Evolutionary conservation across 1,140 invertebrate genomes (phyloP), one percentile per base, ranked within the genome.

Genomic region (Glomeris maerens): DNA sequence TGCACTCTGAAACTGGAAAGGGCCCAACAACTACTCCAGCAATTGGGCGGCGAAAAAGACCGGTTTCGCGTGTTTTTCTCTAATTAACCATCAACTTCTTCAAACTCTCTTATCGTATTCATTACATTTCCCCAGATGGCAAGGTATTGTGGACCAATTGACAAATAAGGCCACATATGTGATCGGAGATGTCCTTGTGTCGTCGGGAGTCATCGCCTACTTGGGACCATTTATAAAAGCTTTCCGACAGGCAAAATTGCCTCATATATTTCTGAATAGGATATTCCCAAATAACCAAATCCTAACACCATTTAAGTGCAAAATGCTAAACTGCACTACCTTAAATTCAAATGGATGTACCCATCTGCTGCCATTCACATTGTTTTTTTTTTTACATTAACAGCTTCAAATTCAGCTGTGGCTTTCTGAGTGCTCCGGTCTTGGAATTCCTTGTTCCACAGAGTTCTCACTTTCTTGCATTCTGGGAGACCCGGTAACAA

Each of bases 141-240:
- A 74, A 39, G 71, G 77, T 52, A 81, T 76, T 0, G 80, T 82
- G 2, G 66, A 69, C 2, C 66, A 74, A 1, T 67, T 84, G 23
- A 74, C 76, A 50, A 64, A 64, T 0, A 73, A 77, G 55, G 73
- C 82, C 42, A 60, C 72, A 40, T 83, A 83, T 66, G 66, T 83
- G 2, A 77, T 76, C 0, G 85, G 89, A 21, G 86, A 94, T 64
- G 78, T 93, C 23, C 72, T 94, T 50, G 78, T 94, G 27, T 82
- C 84, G 7, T 80, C 88, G n/a, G 90, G 84, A 22, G 75, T 92
- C 1, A 84, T 94, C 7, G 85, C 89, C 2, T 95, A 94, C 65
- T 69, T 94, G 27, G 91, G 90, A 26, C 83, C 89, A 5, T 94
- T 93, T 60, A 92, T 87, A 7, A 78, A 79, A 25, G 17, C 39